Evolutionary conservation across 2,797 vertebrate genomes (phyloP).

Genomic region (Harpagifer antarcticus): DNA sequence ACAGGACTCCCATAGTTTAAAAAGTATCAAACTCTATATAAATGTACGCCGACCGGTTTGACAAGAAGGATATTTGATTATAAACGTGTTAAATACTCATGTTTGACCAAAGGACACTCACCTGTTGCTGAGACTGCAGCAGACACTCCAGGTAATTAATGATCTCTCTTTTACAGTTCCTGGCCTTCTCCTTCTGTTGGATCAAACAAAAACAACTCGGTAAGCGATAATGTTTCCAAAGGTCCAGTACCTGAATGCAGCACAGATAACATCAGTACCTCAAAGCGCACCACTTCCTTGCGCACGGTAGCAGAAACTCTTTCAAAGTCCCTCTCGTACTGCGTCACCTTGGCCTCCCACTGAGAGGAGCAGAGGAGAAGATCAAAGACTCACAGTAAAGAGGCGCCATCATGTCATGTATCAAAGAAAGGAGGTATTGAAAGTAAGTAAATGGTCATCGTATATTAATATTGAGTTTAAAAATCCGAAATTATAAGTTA

Average conservation of each 20-base stretch:
- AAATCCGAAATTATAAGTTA: neutral
- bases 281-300: conserved; percentile 95
- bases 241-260: neutral
- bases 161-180: conserved; percentile 93
- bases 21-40: neutral
- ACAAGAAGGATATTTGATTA: neutral
- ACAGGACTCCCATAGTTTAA: neutral
- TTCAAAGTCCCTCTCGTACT: conserved; percentile 97
- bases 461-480: neutral
- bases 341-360: conserved; percentile 97
- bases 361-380: conserved; percentile 54
- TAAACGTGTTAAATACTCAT: neutral
- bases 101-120: conserved; percentile 66
- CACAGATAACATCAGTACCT: conserved; percentile 81
- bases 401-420: neutral
- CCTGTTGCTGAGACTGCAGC: conserved; percentile 95
- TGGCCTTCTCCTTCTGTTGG: conserved; percentile 93
- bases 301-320: conserved; percentile 93
- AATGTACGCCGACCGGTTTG: neutral
- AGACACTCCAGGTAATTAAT: conserved; percentile 93
- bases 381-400: neutral
- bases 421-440: neutral
- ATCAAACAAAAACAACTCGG: neutral
- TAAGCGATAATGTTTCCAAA: neutral
- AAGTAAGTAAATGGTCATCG: neutral